Evolutionary conservation across 37 sponge, comb jelly and placozoan genomes (phyloP).

Genomic region (Aplysina aerophoba): DNA sequence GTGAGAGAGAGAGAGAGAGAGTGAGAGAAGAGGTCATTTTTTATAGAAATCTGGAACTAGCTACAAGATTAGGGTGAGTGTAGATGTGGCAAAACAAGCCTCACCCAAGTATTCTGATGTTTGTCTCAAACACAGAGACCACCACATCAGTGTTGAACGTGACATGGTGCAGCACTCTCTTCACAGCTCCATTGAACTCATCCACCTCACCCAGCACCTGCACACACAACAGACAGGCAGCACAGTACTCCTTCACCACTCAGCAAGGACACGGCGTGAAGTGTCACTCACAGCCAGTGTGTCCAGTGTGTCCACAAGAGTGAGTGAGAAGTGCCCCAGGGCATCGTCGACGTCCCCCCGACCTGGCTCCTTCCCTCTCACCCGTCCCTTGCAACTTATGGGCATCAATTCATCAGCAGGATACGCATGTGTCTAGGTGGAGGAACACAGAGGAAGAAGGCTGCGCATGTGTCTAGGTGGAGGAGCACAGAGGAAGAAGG

Average conservation of each 20-base stretch:
- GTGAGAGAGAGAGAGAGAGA: no score
- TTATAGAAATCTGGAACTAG: no score
- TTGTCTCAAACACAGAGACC: constrained; percentile 97
- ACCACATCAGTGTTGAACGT: constrained; percentile 82
- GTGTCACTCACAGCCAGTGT: constrained; percentile 81
- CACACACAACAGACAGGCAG: background rate
- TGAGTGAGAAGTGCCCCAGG: constrained; percentile 91
- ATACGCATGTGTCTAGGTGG: constrained; percentile 81
- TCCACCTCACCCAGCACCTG: constrained; percentile 85
- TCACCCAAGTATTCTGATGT: constrained; percentile 95
- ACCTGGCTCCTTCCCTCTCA: constrained; percentile 75
- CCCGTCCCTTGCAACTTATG: constrained; percentile 87
- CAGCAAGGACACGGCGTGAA: background rate
- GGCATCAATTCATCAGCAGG: constrained; percentile 99
- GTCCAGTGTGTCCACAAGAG: constrained; percentile 94
- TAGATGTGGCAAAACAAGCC: no score
- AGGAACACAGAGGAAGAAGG: no score
- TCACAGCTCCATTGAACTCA: constrained; percentile 84
- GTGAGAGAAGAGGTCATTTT: no score
- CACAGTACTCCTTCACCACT: background rate
- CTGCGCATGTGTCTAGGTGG: constrained; percentile 71
- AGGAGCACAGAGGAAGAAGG: constrained; percentile 49
- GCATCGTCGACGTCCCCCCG: constrained; percentile 97
- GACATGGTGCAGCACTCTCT: constrained; percentile 71
- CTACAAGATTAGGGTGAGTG: no score